Evolutionary conservation across 2,113 vertebrate genomes (phyloP), one percentile per base, ranked within the genome.

Genomic region (Notarius lentiginosus): DNA sequence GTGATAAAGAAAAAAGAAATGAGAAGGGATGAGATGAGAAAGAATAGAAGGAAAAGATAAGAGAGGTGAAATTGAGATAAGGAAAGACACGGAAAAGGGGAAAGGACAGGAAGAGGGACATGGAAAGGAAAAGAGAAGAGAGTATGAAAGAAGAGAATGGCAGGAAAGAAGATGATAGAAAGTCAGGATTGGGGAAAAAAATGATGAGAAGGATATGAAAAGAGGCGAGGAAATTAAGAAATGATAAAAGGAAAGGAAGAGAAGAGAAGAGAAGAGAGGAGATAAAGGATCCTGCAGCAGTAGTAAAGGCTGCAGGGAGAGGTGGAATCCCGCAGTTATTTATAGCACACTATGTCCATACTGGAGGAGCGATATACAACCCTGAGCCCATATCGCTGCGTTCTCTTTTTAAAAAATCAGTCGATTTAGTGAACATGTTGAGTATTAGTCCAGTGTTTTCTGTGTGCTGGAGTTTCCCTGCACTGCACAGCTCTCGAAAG

Each of bases 191-290:
- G 84, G 88, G 85, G 34, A 7, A 15, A 30, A 66, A 66, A 10
- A 9, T 7, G 56, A 27, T 0, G 41, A 41, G 41, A 41, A 41
- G 41, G 41, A 41, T 41, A 41, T 41, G 41, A 41, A 41, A 41
- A 41, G 41, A 41, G 41, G 41, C 4, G 41, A 41, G 41, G 41
- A 41, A 41, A 41, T 41, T 12, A 15, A 15, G 24, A 14, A 18
- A 55, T 91, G 84, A 90, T 72, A 47, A 49, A 90, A 77, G 79
- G 70, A 51, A 60, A 58, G 91, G 84, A 17, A 15, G 27, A 51
- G 47, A 53, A 89, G 79, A 83, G 73, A 30, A 0, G 83, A 90
- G 76, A 85, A 51, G 68, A 15, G 34, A 60, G 70, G 79, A 83
- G 68, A 79, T 79, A 47, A 81, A 41, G 20, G 56, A 81, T 61